Base-by-base conservation (phyloP, 2,888 invertebrate species). In the Globia sparganii region DNA sequence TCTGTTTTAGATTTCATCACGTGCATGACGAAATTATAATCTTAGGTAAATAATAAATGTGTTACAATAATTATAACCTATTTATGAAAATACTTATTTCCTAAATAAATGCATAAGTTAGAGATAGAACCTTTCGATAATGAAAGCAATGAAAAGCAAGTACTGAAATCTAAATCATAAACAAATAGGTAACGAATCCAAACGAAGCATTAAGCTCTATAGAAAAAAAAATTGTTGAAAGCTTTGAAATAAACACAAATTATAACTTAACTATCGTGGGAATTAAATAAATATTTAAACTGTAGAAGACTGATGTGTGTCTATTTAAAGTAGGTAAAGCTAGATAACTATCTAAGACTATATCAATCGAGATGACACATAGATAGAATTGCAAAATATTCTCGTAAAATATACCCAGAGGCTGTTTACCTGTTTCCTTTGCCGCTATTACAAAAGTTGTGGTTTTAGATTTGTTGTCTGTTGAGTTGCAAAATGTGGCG, bases 391-490 rank as follows among this genome's bases (percentile, higher is more conserved):
- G 49, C 40, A 58, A 46, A 72, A 72, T 64, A 59, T 59, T 61
- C 18, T 34, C 31, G 8, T 62, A 62, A 62, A 67, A 65, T 65
- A 43, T 49, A 56, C 11, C 8, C 11, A 28, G 13, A 70, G 81
- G 81, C 81, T 74, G 77, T 81, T 74, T 40, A 75, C 34, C 18
- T 5, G 25, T 66, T 75, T 72, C 85, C 72, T 81, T 85, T 56
- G 69, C 62, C n/a, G 21, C 43, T 62, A 46, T 81, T 81, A 72
- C 70, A 68, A 69, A 77, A 75, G 49, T n/a, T 72, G 78, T 72
- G 81, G 81, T 74, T 81, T 75, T 65, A 68, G 37, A 84, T 53
- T 64, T n/a, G 61, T 62, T 53, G 69, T n/a, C 40, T 64, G 56
- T 68, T 37, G 15, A 59, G 61, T 85, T 77, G 31, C 74, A 77